Percentiles rank a stretch among this genome's conserved stretches.
phyloP scores from a whole-genome alignment of 2,888 invertebrate genomes.

The Parascotia fuliginaria region DNA sequence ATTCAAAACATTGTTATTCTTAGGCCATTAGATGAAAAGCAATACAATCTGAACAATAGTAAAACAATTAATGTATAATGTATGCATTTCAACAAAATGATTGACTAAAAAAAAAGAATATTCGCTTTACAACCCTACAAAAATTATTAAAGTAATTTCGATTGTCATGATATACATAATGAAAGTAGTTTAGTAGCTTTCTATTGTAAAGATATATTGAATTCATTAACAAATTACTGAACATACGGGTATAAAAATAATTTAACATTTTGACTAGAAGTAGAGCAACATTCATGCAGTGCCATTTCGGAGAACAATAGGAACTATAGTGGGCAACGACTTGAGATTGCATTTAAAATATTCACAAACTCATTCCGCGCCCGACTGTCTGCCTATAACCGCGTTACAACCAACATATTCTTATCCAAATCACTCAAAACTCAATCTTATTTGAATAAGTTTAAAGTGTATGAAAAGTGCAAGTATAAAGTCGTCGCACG shows the following conservation, averaged over 20 bases:
- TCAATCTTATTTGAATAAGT: conserved; percentile 22
- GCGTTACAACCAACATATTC: conserved; percentile 48
- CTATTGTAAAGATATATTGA: conserved; percentile 20
- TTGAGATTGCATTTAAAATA: conserved; percentile 83
- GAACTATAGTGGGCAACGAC: conserved; percentile 73
- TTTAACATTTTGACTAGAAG: conserved; percentile 16
- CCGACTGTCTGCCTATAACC: conserved; percentile 74
- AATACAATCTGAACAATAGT: no score
- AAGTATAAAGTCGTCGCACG: conserved; percentile 19
- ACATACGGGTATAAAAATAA: no score
- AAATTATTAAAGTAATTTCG: conserved; percentile 7
- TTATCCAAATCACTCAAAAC: conserved; percentile 27
- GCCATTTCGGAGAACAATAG: conserved; percentile 71
- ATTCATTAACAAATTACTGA: conserved; percentile 16
- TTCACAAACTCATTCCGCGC: conserved; percentile 81
- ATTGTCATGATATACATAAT: conserved; percentile 18
- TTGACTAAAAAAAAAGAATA: no score
- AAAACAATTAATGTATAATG: no score
- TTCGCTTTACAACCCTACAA: no score
- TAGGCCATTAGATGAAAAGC: no score
- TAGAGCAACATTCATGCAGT: conserved; percentile 59
- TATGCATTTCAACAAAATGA: no score
- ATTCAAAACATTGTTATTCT: no score
- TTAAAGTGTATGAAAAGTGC: conserved; percentile 23
- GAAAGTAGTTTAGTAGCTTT: conserved; percentile 25